Evolutionary conservation across 2,797 vertebrate species (phyloP).

Genomic region (Enteromius paludinosus): DNA sequence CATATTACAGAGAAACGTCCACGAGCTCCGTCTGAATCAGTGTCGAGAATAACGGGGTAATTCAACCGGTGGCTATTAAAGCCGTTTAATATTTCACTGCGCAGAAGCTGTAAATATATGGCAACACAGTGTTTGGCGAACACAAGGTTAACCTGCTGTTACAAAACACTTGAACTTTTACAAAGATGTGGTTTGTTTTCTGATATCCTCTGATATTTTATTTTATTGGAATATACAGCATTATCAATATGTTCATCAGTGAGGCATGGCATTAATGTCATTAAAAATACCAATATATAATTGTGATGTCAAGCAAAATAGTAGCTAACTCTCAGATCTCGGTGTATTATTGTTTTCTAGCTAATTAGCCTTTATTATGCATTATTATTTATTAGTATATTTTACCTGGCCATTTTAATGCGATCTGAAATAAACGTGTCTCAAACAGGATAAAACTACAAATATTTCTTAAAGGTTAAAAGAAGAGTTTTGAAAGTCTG

Average conservation of each 20-base stretch:
- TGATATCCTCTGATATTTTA: not conserved
- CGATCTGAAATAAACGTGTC: not conserved
- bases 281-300: not conserved
- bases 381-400: not conserved
- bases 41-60: not conserved
- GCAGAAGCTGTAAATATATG: not conserved
- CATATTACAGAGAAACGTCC: not conserved
- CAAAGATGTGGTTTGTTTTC: not conserved
- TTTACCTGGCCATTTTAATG: not conserved
- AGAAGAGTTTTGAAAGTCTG: not conserved
- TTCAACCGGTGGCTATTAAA: not conserved
- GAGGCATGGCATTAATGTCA: not conserved
- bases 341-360: not conserved
- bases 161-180: not conserved
- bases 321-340: not conserved
- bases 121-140: not conserved
- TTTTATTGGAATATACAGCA: not conserved
- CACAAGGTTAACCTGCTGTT: not conserved
- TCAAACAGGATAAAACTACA: not conserved
- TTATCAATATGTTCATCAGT: not conserved
- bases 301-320: not conserved
- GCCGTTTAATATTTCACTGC: not conserved
- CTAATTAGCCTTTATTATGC: not conserved
- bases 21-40: not conserved
- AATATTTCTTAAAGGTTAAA: not conserved